phyloP scores from a whole-genome alignment of 2,888 invertebrate species.

The Xylophagus ater region DNA sequence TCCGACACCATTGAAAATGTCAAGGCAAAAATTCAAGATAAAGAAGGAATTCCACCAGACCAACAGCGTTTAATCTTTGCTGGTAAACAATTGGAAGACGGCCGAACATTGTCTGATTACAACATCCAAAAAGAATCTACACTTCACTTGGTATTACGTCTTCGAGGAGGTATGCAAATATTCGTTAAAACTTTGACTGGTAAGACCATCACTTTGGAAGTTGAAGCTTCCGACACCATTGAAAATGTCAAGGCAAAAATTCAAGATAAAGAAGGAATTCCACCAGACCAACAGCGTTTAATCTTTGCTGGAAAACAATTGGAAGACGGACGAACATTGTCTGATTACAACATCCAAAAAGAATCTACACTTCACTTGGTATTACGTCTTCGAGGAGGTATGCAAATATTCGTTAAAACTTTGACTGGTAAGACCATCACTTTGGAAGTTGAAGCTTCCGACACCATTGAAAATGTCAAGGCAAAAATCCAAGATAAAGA shows the following conservation, averaged over 20 bases:
- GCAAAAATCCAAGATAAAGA: slow-evolving; percentile 14
- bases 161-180: slow-evolving; percentile 14
- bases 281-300: slow-evolving; percentile 15
- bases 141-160: slow-evolving; percentile 15
- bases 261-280: slow-evolving; percentile 14
- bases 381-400: slow-evolving; percentile 12
- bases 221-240: slow-evolving; percentile 13
- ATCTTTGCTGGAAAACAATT: slow-evolving; percentile 14
- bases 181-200: slow-evolving; percentile 14
- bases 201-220: slow-evolving; percentile 14
- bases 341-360: slow-evolving; percentile 14
- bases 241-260: slow-evolving; percentile 15
- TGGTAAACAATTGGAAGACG: slow-evolving; percentile 13
- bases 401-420: slow-evolving; percentile 14
- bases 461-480: slow-evolving; percentile 12
- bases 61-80: slow-evolving; percentile 15
- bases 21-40: slow-evolving; percentile 14
- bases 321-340: slow-evolving; percentile 13
- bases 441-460: slow-evolving; percentile 12
- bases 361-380: slow-evolving; percentile 13
- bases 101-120: slow-evolving; percentile 14
- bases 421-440: slow-evolving; percentile 15
- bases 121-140: slow-evolving; percentile 15
- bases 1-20: slow-evolving; percentile 14
- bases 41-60: slow-evolving; percentile 14